Percentiles rank a stretch among this genome's conserved stretches.
Conservation (phyloP, 2,113 vertebrate species). For the Prionailurus viverrinus region DNA sequence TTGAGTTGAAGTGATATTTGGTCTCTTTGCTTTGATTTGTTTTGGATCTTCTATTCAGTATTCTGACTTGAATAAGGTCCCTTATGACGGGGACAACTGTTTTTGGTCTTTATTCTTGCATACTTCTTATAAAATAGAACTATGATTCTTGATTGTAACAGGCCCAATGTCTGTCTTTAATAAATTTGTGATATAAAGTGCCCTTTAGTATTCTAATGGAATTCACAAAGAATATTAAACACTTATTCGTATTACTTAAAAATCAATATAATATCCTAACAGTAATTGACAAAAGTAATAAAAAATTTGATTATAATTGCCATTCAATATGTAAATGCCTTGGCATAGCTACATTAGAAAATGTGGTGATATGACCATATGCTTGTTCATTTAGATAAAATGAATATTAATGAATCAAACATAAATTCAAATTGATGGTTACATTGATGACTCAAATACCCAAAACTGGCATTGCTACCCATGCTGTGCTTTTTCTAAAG, state of each 20-base stretch:
- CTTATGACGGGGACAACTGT: background rate
- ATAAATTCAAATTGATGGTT: background rate
- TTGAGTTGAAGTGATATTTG: background rate
- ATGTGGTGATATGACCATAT: background rate
- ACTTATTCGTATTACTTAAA: background rate
- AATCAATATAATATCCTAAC: background rate
- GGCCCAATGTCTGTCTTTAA: background rate
- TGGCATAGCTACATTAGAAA: background rate
- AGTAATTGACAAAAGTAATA: slow-evolving; percentile 1
- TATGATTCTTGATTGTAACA: background rate
- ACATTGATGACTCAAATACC: background rate
- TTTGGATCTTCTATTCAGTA: background rate
- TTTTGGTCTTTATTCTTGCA: slow-evolving; percentile 24
- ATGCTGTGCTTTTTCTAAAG: background rate
- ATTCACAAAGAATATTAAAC: slow-evolving; percentile 37
- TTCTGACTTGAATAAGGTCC: background rate
- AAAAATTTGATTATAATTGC: background rate
- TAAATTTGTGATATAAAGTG: slow-evolving; percentile 8
- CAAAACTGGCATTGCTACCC: background rate
- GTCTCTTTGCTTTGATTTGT: background rate
- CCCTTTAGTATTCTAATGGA: background rate
- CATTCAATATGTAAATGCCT: slow-evolving; percentile 17
- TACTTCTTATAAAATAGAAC: background rate
- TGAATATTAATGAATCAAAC: slow-evolving; percentile 17
- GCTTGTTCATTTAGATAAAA: background rate